Percentiles rank a stretch among this genome's conserved stretches.
These are phyloP conservation scores for Conus ventricosus DNA, from an alignment of 1,140 invertebrate species.

Conservation along the genomic window DNA sequence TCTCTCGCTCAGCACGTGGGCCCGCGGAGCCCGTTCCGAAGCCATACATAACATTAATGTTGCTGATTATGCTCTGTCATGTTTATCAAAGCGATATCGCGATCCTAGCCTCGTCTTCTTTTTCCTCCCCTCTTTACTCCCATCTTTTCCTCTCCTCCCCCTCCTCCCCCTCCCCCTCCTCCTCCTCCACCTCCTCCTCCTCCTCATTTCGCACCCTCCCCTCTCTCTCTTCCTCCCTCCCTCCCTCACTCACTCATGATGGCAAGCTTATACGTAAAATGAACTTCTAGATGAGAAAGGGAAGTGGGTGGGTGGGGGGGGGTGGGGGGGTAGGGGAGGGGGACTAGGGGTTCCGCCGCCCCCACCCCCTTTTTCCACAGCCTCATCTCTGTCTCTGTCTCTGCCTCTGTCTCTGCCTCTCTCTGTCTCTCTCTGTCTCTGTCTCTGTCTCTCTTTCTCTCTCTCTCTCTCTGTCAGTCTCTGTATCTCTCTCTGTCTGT, in stretches of 20 bases:
- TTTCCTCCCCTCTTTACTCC: background rate
- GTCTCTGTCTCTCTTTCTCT: background rate
- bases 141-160: background rate
- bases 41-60: slow-evolving; percentile 11
- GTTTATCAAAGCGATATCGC: background rate
- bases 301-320: too few species aligned
- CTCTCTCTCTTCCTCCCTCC: background rate
- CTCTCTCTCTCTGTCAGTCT: background rate
- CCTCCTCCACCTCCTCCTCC: background rate
- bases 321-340: too few species aligned
- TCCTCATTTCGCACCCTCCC: background rate
- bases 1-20: background rate
- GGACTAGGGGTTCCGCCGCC: background rate
- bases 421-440: background rate
- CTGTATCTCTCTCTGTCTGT: background rate
- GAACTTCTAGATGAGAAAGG: background rate
- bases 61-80: slow-evolving; percentile 10
- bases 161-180: background rate
- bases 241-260: background rate
- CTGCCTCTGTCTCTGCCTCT: background rate
- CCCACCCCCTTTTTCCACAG: background rate
- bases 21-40: background rate
- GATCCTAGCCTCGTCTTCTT: background rate
- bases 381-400: background rate
- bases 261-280: background rate